Evolutionary conservation across 2,113 vertebrate species (phyloP), one percentile per base, ranked within the genome.

Genomic region (Prietella phreatophila): DNA sequence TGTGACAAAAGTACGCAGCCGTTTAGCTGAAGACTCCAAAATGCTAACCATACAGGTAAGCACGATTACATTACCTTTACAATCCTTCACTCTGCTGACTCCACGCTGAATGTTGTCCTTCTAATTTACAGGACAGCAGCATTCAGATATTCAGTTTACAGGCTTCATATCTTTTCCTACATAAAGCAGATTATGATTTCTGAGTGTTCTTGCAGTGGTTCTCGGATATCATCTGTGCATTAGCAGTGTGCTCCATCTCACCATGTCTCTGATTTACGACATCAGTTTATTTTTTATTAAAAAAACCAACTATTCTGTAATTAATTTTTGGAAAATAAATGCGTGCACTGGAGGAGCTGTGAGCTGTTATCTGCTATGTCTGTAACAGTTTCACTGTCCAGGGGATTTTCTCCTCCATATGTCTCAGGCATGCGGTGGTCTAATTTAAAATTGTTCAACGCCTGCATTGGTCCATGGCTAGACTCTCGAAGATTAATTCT

Each of bases 1-100:
- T 0, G 90, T 97, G 19, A 93, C 95, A 67, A 97, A 96, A 87
- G 90, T 93, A 87, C 87, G 91, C 79, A 90, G 93, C 84, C 92
- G 90, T 89, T 91, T 91, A 80, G 86, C 92, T 20, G 93, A 93
- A 88, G 95, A 97, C 82, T 93, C 95, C 50, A 96, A 93, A 91
- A 91, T 86, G 0, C 73, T 92, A 22, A 65, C 90, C 19, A 89
- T 97, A 90, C 96, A 97, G 96, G 98, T 99, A 94, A 94, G 76
- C 65, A 47, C 39, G 7, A 78, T 79, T 60, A 15, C 10, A 19
- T 13, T 56, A 30, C 17, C 13, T 20, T 30, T 30, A 5, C 11
- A 53, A 47, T n/a, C 53, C 14, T 56, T 30, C 13, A 30, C 50
- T 3, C 39, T 50, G 10, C 7, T 36, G 39, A 6, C 19, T 84